These are phyloP conservation scores for Ophiothrix spiculata DNA, from an alignment of 35 echinoderm and acorn worm genomes.

Conservation along the genomic window DNA sequence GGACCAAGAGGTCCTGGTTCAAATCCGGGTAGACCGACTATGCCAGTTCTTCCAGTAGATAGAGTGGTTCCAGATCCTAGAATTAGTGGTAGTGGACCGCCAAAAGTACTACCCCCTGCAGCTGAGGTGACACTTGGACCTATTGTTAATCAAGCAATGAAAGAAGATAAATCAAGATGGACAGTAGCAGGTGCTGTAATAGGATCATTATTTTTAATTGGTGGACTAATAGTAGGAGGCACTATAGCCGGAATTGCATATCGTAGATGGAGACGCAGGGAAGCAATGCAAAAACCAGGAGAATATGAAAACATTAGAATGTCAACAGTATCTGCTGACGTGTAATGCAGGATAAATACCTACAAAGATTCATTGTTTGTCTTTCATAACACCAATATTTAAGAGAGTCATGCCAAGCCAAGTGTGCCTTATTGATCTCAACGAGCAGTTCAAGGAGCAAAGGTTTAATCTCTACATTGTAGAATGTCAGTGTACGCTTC, in stretches of 20 bases:
- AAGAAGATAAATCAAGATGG: background rate
- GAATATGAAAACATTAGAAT: background rate
- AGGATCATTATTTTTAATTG: background rate
- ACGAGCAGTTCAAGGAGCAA: too few relatives aligned
- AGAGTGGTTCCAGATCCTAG: background rate
- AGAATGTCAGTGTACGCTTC: too few relatives aligned
- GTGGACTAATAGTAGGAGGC: background rate
- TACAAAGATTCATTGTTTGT: too few relatives aligned
- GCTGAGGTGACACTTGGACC: background rate
- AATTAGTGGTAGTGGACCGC: background rate
- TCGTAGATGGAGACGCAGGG: background rate
- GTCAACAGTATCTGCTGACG: background rate
- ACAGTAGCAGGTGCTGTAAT: background rate
- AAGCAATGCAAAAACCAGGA: background rate
- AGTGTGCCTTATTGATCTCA: too few relatives aligned
- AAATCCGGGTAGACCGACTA: background rate
- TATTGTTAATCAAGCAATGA: conserved; percentile 12
- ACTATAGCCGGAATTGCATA: background rate
- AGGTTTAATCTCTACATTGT: too few relatives aligned
- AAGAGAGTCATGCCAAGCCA: too few relatives aligned
- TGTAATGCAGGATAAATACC: too few relatives aligned
- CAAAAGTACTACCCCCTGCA: background rate
- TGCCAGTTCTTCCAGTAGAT: background rate
- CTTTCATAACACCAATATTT: too few relatives aligned
- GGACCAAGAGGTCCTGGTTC: background rate